Percentiles rank a stretch among this genome's conserved stretches.
Evolutionary conservation across 1,140 invertebrate species (phyloP).

Genomic region (Drosophila neocordata): DNA sequence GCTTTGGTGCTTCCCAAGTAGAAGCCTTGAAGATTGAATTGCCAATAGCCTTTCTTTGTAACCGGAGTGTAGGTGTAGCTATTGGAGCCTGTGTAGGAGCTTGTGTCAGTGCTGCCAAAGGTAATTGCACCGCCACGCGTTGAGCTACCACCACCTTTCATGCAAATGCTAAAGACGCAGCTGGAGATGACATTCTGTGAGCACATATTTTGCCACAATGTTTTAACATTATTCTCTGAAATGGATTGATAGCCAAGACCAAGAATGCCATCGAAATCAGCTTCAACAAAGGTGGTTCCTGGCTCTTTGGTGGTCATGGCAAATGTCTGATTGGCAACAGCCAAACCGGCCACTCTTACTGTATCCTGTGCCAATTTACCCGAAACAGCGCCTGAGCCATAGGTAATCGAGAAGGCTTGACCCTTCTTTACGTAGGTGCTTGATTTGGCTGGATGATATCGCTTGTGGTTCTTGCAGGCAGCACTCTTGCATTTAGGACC

Average conservation of each 20-base stretch:
- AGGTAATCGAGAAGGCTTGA: slow-evolving; percentile 22
- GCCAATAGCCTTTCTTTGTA: slow-evolving; percentile 58
- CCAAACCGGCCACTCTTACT: slow-evolving; percentile 84
- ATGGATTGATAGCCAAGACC: slow-evolving; percentile 94
- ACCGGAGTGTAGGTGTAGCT: slow-evolving; percentile 54
- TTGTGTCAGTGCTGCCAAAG: slow-evolving; percentile 40
- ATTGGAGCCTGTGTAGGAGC: slow-evolving; percentile 34
- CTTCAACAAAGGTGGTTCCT: slow-evolving; percentile 92
- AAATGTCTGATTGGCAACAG: slow-evolving; percentile 93
- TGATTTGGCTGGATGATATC: slow-evolving; percentile 27
- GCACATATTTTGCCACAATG: slow-evolving; percentile 97
- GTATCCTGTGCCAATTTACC: slow-evolving; percentile 36
- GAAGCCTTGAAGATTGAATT: slow-evolving; percentile 43
- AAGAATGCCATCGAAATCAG: slow-evolving; percentile 97
- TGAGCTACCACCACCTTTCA: slow-evolving; percentile 85
- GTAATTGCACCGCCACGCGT: slow-evolving; percentile 29
- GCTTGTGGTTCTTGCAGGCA: slow-evolving; percentile 26
- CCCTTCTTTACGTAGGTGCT: slow-evolving; percentile 31
- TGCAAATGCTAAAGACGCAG: slow-evolving; percentile 96
- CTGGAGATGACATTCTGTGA: slow-evolving; percentile 89
- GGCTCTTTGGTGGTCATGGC: slow-evolving; percentile 97
- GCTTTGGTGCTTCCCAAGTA: slow-evolving; percentile 46
- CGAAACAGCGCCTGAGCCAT: slow-evolving; percentile 32
- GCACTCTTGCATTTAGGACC: slow-evolving; percentile 27
- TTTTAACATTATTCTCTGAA: slow-evolving; percentile 92